These are phyloP conservation scores for Tipula lateralis DNA, from an alignment of 2,888 invertebrate species.

Conservation along the genomic window DNA sequence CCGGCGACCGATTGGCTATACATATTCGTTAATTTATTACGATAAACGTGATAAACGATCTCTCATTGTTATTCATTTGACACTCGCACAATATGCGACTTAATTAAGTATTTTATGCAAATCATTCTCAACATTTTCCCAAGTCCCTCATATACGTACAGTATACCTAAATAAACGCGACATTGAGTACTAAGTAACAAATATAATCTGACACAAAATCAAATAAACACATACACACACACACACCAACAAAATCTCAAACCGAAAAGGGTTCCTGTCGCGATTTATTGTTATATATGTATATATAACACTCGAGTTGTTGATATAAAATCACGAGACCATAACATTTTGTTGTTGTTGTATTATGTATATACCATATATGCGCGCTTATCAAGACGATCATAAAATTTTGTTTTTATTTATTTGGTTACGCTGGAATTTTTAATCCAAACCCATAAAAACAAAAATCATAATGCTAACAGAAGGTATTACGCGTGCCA, in stretches of 20 bases:
- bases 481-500: constrained; percentile 15
- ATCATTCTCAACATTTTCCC: not conserved
- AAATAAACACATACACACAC: not conserved
- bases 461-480: not conserved
- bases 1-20: too few species aligned
- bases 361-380: not conserved
- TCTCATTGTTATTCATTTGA: not conserved
- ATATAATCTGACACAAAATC: not conserved
- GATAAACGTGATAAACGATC: not conserved
- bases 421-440: constrained; percentile 11
- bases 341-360: not conserved
- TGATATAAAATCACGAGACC: not conserved
- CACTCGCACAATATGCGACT: not conserved
- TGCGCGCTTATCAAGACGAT: not conserved
- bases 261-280: not conserved
- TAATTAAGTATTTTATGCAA: not conserved
- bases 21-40: too few species aligned
- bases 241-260: not conserved
- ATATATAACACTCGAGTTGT: too few species aligned
- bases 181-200: not conserved
- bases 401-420: not conserved
- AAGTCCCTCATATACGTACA: not conserved
- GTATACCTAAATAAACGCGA: not conserved
- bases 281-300: not conserved
- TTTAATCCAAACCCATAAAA: constrained; percentile 5